Base-by-base conservation (phyloP, 2,888 invertebrate species). In the Didymodactylos carnosus region DNA sequence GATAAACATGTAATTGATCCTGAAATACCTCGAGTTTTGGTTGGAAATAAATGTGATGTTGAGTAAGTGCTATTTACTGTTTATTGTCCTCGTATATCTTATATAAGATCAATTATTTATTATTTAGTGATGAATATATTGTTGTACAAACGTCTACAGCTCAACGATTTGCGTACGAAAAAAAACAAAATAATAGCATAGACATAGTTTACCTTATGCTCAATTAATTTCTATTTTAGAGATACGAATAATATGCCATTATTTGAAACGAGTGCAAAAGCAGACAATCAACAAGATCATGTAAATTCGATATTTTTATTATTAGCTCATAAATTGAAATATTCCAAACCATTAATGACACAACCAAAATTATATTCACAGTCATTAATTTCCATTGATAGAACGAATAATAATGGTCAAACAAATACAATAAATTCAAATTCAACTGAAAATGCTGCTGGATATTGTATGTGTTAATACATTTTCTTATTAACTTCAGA, bases 281-380 rank as follows among this genome's bases (percentile, higher is more conserved):
- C 89, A 77, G 89, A 90, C 79, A 86, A 87, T 0, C 87, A 88
- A 78, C 87, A 88, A 76, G 87, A 90, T 82, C 89, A 88, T 80
- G 89, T 91, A 53, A 90, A 90, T 80, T 88, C 89, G 0, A 90
- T 91, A 79, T 91, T 91, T 82, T 86, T 90, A 86, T 91, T 91
- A 0, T 82, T 91, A 69, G 90, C 90, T 0, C 89, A 90, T 83
- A 91, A 91, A 80, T 84, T 91, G 76, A 87, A 87, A 71, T 53
- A 74, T 23, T 74, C 74, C 39, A 70, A 43, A 43, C 74, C 74
- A 25, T 71, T 74, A 39, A 62, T 62, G 62, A 35, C 62, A 35
- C 62, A 62, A 62, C 35, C 62, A 10, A 62, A 62, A 35, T 10
- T 62, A 5, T 62, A 62, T 19, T 29, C 62, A 62, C 29, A 62